Evolutionary conservation across 2,888 invertebrate species (phyloP), one percentile per base, ranked within the genome.

Genomic region (Lasioglossum malachurum): DNA sequence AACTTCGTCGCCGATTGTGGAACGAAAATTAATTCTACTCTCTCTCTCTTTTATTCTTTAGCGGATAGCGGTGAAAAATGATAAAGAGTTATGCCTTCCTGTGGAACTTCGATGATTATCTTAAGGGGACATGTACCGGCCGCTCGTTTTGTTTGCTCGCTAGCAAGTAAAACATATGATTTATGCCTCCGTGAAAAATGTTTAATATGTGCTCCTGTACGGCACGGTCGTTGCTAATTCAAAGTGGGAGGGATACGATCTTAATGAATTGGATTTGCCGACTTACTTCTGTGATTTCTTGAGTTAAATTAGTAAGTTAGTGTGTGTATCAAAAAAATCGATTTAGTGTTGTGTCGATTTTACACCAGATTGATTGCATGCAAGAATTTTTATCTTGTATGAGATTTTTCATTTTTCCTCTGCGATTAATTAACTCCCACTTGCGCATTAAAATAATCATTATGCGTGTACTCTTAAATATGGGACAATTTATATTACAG

Each of bases 41-140:
- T 64, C n/a, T 44, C 31, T 64, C 38, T 64, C 8, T 46, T 35
- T 69, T 41, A 10, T 38, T 7, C 4, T 64, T n/a, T 23, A 4
- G n/a, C 69, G 38, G 69, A 69, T 69, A 69, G 4, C 69, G 38
- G 35, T 38, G 69, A 35, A 38, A 69, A 38, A 69, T 69, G 69
- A 41, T n/a, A 69, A 69, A 69, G 41, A 69, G 41, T 69, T 38
- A 69, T 14, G 41, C 12, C 41, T 69, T 41, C n/a, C 69, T 41
- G 35, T 69, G 5, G 10, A 41, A 41, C 38, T 12, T 41, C 23
- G 38, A 64, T 69, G 23, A 69, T 69, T 69, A 69, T 69, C 38
- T 38, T 38, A 38, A 69, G 23, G 38, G 69, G 38, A 38, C 23
- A 23, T 69, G 69, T 38, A 69, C 38, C 38, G 38, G 5, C 8